Evolutionary conservation across 2,888 invertebrate species (phyloP).

Genomic region (Lordiphosa andalusiaca): DNA sequence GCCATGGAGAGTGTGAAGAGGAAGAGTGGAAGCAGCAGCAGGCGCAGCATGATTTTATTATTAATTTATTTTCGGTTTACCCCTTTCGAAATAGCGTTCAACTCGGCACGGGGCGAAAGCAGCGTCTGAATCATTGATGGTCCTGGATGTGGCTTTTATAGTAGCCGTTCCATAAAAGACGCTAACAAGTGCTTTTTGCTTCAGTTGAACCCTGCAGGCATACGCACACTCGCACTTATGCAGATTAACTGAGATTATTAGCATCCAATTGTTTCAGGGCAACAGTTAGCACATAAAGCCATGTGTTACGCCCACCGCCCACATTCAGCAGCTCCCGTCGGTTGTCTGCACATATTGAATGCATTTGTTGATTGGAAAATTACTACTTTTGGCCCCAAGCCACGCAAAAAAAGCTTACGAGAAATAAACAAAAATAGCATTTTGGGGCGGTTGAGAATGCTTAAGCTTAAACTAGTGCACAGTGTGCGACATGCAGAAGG

Average conservation of each 20-base stretch:
- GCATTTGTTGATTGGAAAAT: constrained; percentile 80
- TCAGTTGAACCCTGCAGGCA: constrained; percentile 8
- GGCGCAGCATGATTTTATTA: constrained; percentile 59
- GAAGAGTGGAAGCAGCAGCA: constrained; percentile 62
- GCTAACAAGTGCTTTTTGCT: constrained; percentile 17
- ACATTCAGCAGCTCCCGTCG: constrained; percentile 28
- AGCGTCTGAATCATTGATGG: constrained; percentile 43
- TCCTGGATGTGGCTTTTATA: constrained; percentile 52
- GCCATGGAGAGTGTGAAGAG: constrained; percentile 71
- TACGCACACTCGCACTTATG: constrained; percentile 51
- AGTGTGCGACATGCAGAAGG: too few species aligned
- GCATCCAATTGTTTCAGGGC: constrained; percentile 76
- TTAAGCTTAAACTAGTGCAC: too few species aligned
- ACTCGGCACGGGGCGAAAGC: constrained; percentile 30
- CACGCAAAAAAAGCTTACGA: background rate
- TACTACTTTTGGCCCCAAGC: constrained; percentile 55
- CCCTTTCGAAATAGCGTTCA: background rate
- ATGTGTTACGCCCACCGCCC: constrained; percentile 23
- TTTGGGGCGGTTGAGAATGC: too few species aligned
- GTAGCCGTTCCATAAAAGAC: constrained; percentile 1
- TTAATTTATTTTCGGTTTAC: background rate
- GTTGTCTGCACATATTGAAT: constrained; percentile 76
- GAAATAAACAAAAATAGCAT: constrained; percentile 6
- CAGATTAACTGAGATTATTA: constrained; percentile 78
- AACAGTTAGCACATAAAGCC: constrained; percentile 48